A percentile compares a stretch with the other conserved stretches of the same genome.
phyloP scores from a whole-genome alignment of 2,797 vertebrate species.

The Molossus alvarezi region DNA sequence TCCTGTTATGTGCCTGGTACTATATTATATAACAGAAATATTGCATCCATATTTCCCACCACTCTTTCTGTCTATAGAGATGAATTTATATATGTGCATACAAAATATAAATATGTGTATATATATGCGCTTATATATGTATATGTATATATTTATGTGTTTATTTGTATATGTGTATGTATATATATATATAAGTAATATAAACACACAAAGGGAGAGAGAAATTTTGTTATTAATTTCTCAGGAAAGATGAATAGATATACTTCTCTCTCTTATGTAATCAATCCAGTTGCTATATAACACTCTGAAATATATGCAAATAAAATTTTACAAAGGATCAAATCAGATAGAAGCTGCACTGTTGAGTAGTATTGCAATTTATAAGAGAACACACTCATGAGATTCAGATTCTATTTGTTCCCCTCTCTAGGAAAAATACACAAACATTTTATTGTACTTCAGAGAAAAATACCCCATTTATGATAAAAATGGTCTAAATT shows the following conservation, averaged over 20 bases:
- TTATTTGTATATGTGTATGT: background rate
- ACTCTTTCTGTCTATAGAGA: background rate
- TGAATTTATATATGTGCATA: background rate
- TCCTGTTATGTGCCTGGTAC: background rate
- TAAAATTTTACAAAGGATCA: slow-evolving; percentile 72
- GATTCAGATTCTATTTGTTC: slow-evolving; percentile 74
- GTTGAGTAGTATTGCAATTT: slow-evolving; percentile 43
- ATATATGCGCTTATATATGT: background rate
- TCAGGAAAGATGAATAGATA: background rate
- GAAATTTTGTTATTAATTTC: slow-evolving; percentile 29
- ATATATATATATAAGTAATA: background rate
- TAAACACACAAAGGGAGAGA: background rate
- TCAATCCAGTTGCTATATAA: background rate
- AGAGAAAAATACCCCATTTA: slow-evolving; percentile 77
- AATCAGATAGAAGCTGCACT: slow-evolving; percentile 37
- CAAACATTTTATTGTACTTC: slow-evolving; percentile 78
- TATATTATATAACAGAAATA: background rate
- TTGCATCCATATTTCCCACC: background rate
- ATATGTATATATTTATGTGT: fast-evolving
- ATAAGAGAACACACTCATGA: slow-evolving; percentile 58
- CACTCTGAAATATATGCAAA: slow-evolving; percentile 73
- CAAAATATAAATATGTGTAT: background rate
- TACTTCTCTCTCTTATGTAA: background rate
- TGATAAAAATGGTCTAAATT: slow-evolving; percentile 77
- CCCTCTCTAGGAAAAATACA: slow-evolving; percentile 61